Percentiles rank a stretch among this genome's conserved stretches.
Conservation (phyloP, 2,797 vertebrate species). For the Carcharodon carcharias region DNA sequence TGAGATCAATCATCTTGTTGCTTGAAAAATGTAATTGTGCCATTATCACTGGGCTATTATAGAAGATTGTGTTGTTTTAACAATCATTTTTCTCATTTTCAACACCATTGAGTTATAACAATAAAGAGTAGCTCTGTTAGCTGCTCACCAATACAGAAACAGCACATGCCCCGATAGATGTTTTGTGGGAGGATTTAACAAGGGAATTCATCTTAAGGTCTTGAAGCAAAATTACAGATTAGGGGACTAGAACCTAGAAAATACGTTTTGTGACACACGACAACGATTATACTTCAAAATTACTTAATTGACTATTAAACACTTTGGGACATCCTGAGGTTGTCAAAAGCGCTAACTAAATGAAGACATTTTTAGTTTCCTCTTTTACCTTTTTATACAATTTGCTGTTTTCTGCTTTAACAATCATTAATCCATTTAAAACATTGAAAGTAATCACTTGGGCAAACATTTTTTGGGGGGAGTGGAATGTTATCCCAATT, state of each 20-base stretch:
- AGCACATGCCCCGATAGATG: not conserved
- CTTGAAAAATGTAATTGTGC: not conserved
- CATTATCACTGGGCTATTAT: not conserved
- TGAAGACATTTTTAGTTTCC: too few relatives aligned
- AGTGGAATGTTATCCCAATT: too few relatives aligned
- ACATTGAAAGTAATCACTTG: too few relatives aligned
- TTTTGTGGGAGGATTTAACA: not conserved
- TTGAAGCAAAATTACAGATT: not conserved
- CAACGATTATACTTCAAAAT: too few relatives aligned
- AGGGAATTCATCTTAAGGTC: not conserved
- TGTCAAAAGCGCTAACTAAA: too few relatives aligned
- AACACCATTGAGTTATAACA: not conserved
- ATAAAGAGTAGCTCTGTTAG: not conserved
- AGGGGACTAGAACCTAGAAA: not conserved
- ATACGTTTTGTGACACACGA: not conserved
- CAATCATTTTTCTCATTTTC: not conserved
- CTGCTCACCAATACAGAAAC: not conserved
- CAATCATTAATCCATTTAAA: too few relatives aligned
- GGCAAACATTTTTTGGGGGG: too few relatives aligned
- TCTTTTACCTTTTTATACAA: too few relatives aligned
- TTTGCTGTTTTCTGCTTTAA: too few relatives aligned
- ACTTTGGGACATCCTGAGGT: too few relatives aligned
- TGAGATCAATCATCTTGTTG: not conserved
- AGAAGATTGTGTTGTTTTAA: not conserved
- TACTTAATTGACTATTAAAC: too few relatives aligned